phyloP scores from a whole-genome alignment of 2,888 invertebrate species.

The Acrobasis repandana region DNA sequence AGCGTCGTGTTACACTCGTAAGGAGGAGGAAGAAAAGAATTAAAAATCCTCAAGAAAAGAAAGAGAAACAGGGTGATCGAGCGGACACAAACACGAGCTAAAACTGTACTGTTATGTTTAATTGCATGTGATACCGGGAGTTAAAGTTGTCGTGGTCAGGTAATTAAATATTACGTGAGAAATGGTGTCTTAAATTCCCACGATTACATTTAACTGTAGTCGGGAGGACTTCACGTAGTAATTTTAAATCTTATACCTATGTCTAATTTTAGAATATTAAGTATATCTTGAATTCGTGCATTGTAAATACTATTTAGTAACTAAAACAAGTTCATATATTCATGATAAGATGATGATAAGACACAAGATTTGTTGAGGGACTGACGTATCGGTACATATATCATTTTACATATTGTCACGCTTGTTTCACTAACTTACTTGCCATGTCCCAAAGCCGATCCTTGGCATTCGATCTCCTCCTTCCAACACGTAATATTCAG shows the following conservation, averaged over 20 bases:
- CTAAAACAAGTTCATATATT: no score
- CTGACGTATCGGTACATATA: no score
- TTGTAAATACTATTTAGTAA: no score
- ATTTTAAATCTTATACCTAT: background rate
- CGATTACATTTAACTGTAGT: background rate
- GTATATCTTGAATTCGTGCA: no score
- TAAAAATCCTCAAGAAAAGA: background rate
- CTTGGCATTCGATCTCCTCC: slow-evolving; percentile 86
- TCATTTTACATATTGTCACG: no score
- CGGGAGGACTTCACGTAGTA: no score
- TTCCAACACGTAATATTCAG: slow-evolving; percentile 57
- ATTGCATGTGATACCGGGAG: background rate
- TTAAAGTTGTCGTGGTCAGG: slow-evolving; percentile 10
- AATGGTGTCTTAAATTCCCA: slow-evolving; percentile 30
- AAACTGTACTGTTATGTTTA: background rate
- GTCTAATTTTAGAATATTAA: background rate
- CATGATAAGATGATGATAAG: no score
- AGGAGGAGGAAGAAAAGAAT: slow-evolving; percentile 31
- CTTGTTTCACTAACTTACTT: slow-evolving; percentile 85
- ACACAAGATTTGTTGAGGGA: no score
- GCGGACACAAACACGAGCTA: slow-evolving; percentile 20
- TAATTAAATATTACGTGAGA: slow-evolving; percentile 19
- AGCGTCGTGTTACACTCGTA: slow-evolving; percentile 41
- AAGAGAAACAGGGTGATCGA: slow-evolving; percentile 24
- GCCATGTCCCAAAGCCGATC: slow-evolving; percentile 91